Evolutionary conservation across 2,113 vertebrate species (phyloP).

Genomic region (Semicossyphus pulcher): DNA sequence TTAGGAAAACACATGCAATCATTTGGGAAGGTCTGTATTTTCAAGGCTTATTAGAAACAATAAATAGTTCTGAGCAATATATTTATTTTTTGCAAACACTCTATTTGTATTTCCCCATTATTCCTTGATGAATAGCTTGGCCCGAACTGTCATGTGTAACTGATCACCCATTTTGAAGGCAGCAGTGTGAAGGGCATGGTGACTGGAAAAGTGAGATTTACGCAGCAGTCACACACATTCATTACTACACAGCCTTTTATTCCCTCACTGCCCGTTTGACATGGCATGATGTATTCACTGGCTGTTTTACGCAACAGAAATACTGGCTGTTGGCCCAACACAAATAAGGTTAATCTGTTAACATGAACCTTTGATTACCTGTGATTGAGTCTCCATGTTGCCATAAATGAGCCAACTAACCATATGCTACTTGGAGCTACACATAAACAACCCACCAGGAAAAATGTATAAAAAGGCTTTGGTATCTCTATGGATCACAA

Average conservation of each 20-base stretch:
- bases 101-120: conserved; percentile 3
- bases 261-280: conserved; percentile 45
- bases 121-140: conserved; percentile 41
- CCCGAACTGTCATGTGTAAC: conserved; percentile 46
- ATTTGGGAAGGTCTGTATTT: background rate
- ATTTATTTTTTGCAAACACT: too few relatives aligned
- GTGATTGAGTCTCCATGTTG: conserved; percentile 27
- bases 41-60: background rate
- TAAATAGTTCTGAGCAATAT: too few relatives aligned
- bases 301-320: conserved; percentile 25
- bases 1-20: background rate
- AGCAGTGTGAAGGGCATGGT: conserved; percentile 39
- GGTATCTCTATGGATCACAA: too few relatives aligned
- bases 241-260: conserved; percentile 19
- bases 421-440: too few relatives aligned
- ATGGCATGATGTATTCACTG: conserved; percentile 32
- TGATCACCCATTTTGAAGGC: conserved; percentile 31
- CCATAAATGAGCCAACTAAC: too few relatives aligned
- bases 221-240: conserved; percentile 8
- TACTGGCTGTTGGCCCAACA: conserved; percentile 15
- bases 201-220: conserved; percentile 32
- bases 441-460: too few relatives aligned
- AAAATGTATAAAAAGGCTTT: too few relatives aligned
- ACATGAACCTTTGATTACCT: conserved; percentile 51
- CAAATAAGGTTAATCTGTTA: conserved; percentile 61